Evolutionary conservation across 2,797 vertebrate species (phyloP).

Genomic region (Pelobates cultripes): DNA sequence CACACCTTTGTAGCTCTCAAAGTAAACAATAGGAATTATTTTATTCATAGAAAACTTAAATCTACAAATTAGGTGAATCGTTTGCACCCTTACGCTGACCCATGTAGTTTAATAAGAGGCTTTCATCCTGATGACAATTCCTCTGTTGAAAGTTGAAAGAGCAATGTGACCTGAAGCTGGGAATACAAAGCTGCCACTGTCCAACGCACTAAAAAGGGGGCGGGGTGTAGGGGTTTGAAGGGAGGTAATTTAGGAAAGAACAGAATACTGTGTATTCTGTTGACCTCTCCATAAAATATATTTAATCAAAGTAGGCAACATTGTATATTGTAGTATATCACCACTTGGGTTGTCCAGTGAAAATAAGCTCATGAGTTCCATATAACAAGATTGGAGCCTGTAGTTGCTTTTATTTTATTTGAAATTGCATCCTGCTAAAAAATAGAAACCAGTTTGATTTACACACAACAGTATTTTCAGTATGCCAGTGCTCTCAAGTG

Average conservation of each 20-base stretch:
- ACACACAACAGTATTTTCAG: too few species aligned
- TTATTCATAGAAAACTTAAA: too few species aligned
- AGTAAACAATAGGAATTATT: too few species aligned
- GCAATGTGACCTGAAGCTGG: not conserved
- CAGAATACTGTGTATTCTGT: not conserved
- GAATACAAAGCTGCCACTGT: not conserved
- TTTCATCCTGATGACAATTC: not conserved
- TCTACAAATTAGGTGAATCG: not conserved
- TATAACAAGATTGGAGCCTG: too few species aligned
- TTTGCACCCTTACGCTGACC: not conserved
- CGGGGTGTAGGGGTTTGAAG: not conserved
- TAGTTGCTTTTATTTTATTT: too few species aligned
- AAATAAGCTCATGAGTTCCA: too few species aligned
- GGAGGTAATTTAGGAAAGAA: not conserved
- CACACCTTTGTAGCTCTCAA: not conserved
- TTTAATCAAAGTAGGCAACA: too few species aligned
- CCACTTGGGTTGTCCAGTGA: too few species aligned
- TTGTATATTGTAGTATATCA: too few species aligned
- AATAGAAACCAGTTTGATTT: too few species aligned
- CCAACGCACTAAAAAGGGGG: not conserved
- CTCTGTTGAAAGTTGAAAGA: not conserved
- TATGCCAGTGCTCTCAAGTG: too few species aligned
- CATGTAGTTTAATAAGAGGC: not conserved
- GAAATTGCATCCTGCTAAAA: too few species aligned
- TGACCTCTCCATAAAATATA: not conserved